Conservation (phyloP, 2,113 vertebrate species). For the Poecilia latipinna region DNA sequence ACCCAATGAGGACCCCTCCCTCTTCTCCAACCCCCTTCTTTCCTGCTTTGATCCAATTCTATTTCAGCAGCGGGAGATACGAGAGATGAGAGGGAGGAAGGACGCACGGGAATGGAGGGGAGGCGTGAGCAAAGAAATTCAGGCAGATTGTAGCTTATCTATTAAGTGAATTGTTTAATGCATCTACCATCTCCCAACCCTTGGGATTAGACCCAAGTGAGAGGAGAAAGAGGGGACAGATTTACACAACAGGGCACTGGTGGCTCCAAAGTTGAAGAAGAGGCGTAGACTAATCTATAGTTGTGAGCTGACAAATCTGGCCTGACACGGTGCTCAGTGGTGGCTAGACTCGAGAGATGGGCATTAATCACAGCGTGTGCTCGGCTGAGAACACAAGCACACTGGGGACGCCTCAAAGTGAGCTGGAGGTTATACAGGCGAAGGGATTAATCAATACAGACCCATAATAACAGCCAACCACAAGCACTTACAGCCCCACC, state of each 20-base stretch:
- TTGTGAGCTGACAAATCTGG: slow-evolving; percentile 91
- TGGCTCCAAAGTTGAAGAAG: slow-evolving; percentile 90
- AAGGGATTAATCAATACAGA: slow-evolving; percentile 90
- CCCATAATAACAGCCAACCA: slow-evolving; percentile 82
- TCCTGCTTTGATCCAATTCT: slow-evolving; percentile 96
- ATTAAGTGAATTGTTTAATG: slow-evolving; percentile 97
- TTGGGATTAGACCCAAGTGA: slow-evolving; percentile 70
- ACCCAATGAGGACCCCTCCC: slow-evolving; percentile 92
- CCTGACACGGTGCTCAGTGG: slow-evolving; percentile 88
- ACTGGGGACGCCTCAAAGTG: slow-evolving; percentile 85
- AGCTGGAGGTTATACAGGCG: slow-evolving; percentile 87
- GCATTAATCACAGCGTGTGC: slow-evolving; percentile 91
- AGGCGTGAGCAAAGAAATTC: slow-evolving; percentile 91
- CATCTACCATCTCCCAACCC: slow-evolving; percentile 89
- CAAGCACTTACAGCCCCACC: slow-evolving; percentile 83
- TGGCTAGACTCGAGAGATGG: slow-evolving; percentile 84
- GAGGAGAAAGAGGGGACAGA: slow-evolving; percentile 81
- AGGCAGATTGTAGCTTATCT: slow-evolving; percentile 93
- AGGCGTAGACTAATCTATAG: slow-evolving; percentile 95
- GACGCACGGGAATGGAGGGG: slow-evolving; percentile 81
- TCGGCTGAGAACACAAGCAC: slow-evolving; percentile 85
- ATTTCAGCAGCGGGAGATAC: slow-evolving; percentile 91
- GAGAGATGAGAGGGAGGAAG: slow-evolving; percentile 77
- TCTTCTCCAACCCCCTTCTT: slow-evolving; percentile 68
- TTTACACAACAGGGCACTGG: slow-evolving; percentile 85